Evolutionary conservation across 92 coral and sea anemone genomes (phyloP).

Genomic region (Paragorgia papillata): DNA sequence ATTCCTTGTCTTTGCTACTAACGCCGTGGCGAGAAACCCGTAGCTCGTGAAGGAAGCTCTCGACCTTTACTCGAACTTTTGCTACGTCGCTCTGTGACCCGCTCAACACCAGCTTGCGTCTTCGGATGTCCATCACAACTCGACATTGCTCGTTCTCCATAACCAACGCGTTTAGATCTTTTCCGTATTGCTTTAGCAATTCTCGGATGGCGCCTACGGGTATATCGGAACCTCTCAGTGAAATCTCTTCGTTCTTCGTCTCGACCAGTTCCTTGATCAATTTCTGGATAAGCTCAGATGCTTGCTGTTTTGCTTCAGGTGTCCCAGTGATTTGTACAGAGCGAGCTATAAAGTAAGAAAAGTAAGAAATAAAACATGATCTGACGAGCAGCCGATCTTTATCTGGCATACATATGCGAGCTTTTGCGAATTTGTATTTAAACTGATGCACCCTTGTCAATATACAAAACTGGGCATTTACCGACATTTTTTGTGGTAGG

Average conservation of each 20-base stretch:
- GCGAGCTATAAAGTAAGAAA: too few relatives aligned
- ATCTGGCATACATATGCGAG: too few relatives aligned
- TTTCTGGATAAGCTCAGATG: not conserved
- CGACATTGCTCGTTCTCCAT: conserved; percentile 17
- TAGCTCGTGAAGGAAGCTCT: conserved; percentile 7
- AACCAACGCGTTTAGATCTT: conserved; percentile 1
- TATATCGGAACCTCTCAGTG: conserved; percentile 14
- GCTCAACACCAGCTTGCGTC: conserved; percentile 21
- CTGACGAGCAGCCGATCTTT: too few relatives aligned
- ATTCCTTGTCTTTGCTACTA: conserved; percentile 1
- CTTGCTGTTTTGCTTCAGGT: conserved; percentile 9
- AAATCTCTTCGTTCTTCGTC: conserved; percentile 24
- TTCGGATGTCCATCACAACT: conserved; percentile 18
- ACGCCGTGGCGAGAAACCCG: not conserved
- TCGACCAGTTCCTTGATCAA: conserved; percentile 9
- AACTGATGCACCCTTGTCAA: too few relatives aligned
- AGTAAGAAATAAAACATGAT: too few relatives aligned
- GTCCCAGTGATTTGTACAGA: conserved; percentile 27
- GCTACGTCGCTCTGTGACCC: not conserved
- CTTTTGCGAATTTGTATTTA: too few relatives aligned
- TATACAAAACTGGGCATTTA: too few relatives aligned
- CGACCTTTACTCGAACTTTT: conserved; percentile 25
- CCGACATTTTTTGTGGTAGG: too few relatives aligned
- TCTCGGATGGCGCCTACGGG: conserved; percentile 37
- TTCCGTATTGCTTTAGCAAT: conserved; percentile 17